Percentiles rank a stretch among this genome's conserved stretches.
Evolutionary conservation across 2,888 invertebrate genomes (phyloP).

Genomic region (Pristionchus japonicus): DNA sequence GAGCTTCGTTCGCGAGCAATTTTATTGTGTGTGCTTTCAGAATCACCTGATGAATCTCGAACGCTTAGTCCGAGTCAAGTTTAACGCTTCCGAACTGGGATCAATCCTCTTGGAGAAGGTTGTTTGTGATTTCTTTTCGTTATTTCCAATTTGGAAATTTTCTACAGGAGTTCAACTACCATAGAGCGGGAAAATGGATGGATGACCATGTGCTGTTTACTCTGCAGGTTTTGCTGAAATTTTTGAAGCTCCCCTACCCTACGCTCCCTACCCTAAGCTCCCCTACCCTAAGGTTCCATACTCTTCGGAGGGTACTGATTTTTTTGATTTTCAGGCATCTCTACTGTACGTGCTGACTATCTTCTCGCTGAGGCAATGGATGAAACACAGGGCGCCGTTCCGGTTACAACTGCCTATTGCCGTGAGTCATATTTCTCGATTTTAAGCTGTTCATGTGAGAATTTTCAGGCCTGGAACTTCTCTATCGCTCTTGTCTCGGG

Average conservation of each 20-base stretch:
- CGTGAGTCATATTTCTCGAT: too few relatives aligned
- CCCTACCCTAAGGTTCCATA: too few relatives aligned
- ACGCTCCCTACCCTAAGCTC: too few relatives aligned
- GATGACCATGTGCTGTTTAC: neutral
- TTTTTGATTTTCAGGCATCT: neutral
- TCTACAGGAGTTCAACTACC: neutral
- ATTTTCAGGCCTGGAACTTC: neutral
- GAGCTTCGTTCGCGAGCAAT: too few relatives aligned
- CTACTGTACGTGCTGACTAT: neutral
- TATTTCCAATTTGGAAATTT: neutral
- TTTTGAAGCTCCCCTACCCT: too few relatives aligned
- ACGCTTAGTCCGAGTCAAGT: neutral
- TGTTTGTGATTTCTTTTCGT: neutral
- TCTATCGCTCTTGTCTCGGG: neutral
- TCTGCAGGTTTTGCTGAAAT: neutral
- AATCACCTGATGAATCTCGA: neutral
- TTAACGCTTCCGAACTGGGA: neutral
- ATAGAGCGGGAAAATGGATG: neutral
- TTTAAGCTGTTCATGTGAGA: neutral
- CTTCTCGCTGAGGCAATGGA: neutral
- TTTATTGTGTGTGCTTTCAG: too few relatives aligned
- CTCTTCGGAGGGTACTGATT: too few relatives aligned
- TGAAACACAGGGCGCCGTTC: neutral
- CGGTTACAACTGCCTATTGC: neutral
- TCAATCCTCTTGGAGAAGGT: neutral